Percentiles rank a stretch among this genome's conserved stretches.
These are phyloP conservation scores for Schrankia costaestrigalis DNA, from an alignment of 2,888 invertebrate genomes.

Conservation along the genomic window DNA sequence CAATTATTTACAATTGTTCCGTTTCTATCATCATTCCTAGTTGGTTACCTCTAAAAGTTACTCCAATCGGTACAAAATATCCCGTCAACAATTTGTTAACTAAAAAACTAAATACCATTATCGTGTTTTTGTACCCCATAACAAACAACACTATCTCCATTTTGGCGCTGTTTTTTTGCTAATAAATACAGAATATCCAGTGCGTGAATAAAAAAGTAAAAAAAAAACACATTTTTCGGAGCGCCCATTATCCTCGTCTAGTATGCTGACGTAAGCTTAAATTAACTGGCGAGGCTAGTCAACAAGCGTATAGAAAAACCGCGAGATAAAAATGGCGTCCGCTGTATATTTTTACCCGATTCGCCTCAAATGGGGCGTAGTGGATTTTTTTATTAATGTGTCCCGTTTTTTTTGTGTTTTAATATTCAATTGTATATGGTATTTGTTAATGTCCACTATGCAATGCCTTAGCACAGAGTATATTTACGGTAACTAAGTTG, in stretches of 20 bases:
- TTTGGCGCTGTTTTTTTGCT: slow-evolving; percentile 10
- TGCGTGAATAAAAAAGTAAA: slow-evolving; percentile 29
- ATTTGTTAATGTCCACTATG: slow-evolving; percentile 12
- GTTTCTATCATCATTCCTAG: too few relatives aligned
- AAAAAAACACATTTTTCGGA: slow-evolving; percentile 33
- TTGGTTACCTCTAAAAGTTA: too few relatives aligned
- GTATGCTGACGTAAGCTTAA: slow-evolving; percentile 46
- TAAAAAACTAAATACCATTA: too few relatives aligned
- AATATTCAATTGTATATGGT: slow-evolving; percentile 4
- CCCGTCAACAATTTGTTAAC: too few relatives aligned
- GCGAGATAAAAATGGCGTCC: slow-evolving; percentile 37
- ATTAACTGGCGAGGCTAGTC: slow-evolving; percentile 44
- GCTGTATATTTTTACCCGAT: slow-evolving; percentile 29
- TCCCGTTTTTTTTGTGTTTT: too few relatives aligned
- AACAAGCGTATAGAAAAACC: slow-evolving; percentile 34
- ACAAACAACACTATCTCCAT: slow-evolving; percentile 7
- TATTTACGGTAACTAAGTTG: too few relatives aligned
- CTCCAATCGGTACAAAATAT: too few relatives aligned
- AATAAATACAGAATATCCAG: slow-evolving; percentile 23
- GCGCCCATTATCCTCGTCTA: slow-evolving; percentile 40
- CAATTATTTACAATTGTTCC: too few relatives aligned
- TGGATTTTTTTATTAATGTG: slow-evolving; percentile 29
- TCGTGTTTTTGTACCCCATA: neutral
- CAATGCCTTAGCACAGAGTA: too few relatives aligned
- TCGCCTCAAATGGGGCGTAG: slow-evolving; percentile 24